phyloP scores from a whole-genome alignment of 2,113 vertebrate species.

The Sclerurus mexicanus region DNA sequence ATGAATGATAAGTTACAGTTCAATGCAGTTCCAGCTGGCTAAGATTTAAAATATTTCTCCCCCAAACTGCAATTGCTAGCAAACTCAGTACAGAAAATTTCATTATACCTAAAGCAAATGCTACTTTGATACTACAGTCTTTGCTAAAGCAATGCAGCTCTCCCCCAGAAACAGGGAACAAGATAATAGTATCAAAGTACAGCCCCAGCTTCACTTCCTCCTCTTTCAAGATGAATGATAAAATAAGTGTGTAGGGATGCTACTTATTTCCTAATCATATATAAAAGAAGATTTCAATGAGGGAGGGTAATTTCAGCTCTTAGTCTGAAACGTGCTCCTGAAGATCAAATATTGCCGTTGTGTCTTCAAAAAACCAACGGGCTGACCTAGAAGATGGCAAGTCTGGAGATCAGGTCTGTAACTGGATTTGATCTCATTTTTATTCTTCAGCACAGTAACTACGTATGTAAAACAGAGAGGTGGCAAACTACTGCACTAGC shows the following conservation, averaged over 20 bases:
- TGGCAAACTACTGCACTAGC: not conserved
- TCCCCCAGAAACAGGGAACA: not conserved
- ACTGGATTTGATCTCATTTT: not conserved
- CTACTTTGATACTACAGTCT: not conserved
- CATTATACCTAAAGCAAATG: not conserved
- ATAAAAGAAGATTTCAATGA: not conserved
- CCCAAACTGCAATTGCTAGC: not conserved
- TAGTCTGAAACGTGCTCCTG: not conserved
- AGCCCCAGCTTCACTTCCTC: not conserved
- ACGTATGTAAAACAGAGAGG: accelerated
- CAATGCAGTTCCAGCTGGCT: conserved; percentile 32
- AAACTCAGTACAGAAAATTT: not conserved
- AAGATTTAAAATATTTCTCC: not conserved
- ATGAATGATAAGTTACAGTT: conserved; percentile 39
- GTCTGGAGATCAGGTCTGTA: not conserved
- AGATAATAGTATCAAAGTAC: not conserved
- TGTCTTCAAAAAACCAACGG: not conserved
- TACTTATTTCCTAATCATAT: not conserved
- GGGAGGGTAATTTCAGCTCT: not conserved
- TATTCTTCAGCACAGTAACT: not conserved
- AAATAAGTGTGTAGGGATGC: not conserved
- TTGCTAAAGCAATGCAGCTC: not conserved
- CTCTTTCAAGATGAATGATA: not conserved
- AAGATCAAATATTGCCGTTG: not conserved
- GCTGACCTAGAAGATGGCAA: not conserved